These are phyloP conservation scores for Xylocampa areola DNA, from an alignment of 2,888 invertebrate genomes.

Conservation along the genomic window DNA sequence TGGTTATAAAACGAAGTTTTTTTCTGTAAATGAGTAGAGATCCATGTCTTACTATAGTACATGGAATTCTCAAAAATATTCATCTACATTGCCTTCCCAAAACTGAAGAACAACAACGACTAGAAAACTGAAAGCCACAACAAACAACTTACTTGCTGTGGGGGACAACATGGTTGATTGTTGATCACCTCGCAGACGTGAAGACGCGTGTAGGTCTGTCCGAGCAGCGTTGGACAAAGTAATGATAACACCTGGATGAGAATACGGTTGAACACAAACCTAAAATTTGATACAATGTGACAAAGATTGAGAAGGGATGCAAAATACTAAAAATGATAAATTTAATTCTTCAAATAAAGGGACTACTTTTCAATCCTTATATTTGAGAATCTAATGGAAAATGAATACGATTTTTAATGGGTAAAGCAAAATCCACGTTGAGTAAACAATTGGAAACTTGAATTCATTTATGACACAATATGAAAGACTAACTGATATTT, in stretches of 20 bases:
- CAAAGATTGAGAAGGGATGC: slow-evolving; percentile 15
- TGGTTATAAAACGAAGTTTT: too few relatives aligned
- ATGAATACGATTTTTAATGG: too few relatives aligned
- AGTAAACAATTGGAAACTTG: too few relatives aligned
- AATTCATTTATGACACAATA: too few relatives aligned
- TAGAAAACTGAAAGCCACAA: slow-evolving; percentile 41
- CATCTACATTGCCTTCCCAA: slow-evolving; percentile 24
- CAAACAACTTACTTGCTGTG: slow-evolving; percentile 85
- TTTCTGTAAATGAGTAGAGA: too few relatives aligned
- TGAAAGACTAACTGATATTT: too few relatives aligned
- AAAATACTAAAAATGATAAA: not conserved
- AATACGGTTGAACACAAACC: slow-evolving; percentile 53
- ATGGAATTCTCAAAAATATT: not conserved
- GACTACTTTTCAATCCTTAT: too few relatives aligned
- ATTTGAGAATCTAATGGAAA: too few relatives aligned
- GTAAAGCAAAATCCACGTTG: too few relatives aligned
- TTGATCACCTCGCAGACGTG: slow-evolving; percentile 96
- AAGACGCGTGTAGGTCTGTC: slow-evolving; percentile 96
- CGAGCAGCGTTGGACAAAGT: slow-evolving; percentile 83
- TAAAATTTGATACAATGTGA: slow-evolving; percentile 33
- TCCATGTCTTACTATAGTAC: too few relatives aligned
- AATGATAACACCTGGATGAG: slow-evolving; percentile 78
- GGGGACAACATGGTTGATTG: slow-evolving; percentile 95
- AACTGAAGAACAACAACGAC: slow-evolving; percentile 18
- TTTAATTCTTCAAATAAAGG: too few relatives aligned